Evolutionary conservation across 2,888 invertebrate genomes (phyloP), one percentile per base, ranked within the genome.

Genomic region (Polymixis lichenea): DNA sequence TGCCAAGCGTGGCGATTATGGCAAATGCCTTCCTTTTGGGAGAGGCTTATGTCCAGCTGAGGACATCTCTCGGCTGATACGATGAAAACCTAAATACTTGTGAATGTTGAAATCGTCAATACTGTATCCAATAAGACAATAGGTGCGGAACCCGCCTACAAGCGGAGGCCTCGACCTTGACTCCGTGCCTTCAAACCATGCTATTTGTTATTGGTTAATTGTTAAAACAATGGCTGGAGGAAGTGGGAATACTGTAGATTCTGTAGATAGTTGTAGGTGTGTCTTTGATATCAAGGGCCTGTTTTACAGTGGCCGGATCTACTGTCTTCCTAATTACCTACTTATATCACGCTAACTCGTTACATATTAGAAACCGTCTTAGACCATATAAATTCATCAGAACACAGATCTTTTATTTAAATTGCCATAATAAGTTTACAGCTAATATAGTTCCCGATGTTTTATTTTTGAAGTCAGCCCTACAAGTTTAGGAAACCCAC

Each of bases 141-240:
- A 80, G 87, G 73, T 85, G 75, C 83, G 85, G 88, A 83, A 87
- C 85, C 80, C 84, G 81, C 84, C 87, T 86, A 86, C 86, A 80
- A 84, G 73, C 77, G 82, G 86, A 88, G 90, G 88, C 82, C 82
- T 65, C 53, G 88, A 83, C 94, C 94, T 90, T 93, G 91, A 90
- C 92, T 89, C 80, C 84, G 80, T 87, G 82, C 56, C 72, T 84
- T 71, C 64, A 77, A 80, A 85, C 56, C 78, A 74, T 80, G 85
- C 80, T 82, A 55, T 85, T 73, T 84, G 73, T 61, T 79, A 80
- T 46, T 67, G 28, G 68, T 77, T 76, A 72, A 77, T 86, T 80
- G 76, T 78, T 86, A 79, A 82, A 80, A 87, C 87, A 87, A 88
- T 88, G 43, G 78, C 2, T 60, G 46, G 11, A 70, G 79, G 80